Evolutionary conservation across 2,888 invertebrate species (phyloP).

Genomic region (Unio delphinus): DNA sequence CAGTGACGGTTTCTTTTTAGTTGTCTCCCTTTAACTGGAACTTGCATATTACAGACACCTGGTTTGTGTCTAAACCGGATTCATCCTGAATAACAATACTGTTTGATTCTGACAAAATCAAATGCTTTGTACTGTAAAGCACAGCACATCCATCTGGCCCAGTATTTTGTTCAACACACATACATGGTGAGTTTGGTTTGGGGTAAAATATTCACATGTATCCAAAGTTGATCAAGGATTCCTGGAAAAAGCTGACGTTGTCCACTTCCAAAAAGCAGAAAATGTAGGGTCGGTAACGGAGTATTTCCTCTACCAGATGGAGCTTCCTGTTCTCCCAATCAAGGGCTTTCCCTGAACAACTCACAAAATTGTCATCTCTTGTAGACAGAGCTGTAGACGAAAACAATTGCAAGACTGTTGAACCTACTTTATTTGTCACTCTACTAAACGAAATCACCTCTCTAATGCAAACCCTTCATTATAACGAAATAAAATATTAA

Average conservation of each 20-base stretch:
- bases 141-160: conserved; percentile 85
- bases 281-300: no score
- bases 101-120: conserved; percentile 73
- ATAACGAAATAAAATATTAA: conserved; percentile 34
- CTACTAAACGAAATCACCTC: no score
- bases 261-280: no score
- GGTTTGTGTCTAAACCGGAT: no score
- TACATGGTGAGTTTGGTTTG: conserved; percentile 70
- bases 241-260: no score
- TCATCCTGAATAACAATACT: no score
- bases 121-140: conserved; percentile 79
- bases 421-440: no score
- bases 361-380: conserved; percentile 80
- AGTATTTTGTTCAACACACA: conserved; percentile 81
- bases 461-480: no score
- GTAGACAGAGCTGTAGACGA: no score
- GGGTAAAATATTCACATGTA: no score
- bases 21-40: conserved; percentile 30
- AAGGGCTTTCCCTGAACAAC: conserved; percentile 81
- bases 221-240: no score
- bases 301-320: conserved; percentile 71
- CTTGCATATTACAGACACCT: conserved; percentile 75
- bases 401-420: no score
- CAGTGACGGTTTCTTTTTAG: conserved; percentile 73
- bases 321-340: conserved; percentile 80